These are phyloP conservation scores for Drosophila persimilis DNA, from an alignment of 1,140 invertebrate genomes.

Conservation along the genomic window DNA sequence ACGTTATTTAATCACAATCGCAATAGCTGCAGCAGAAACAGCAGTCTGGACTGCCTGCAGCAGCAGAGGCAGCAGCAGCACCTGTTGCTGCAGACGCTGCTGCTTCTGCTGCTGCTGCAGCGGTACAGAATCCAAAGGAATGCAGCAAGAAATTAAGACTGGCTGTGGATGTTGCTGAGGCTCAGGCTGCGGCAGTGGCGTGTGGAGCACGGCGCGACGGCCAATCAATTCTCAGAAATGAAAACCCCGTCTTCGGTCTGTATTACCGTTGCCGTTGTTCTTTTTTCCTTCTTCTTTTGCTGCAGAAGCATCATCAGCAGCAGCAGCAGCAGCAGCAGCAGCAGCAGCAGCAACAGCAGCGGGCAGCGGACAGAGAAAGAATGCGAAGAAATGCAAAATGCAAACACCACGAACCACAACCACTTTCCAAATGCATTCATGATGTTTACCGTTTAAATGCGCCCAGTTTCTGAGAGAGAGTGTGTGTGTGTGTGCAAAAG, in stretches of 20 bases:
- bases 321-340: constrained; percentile 39
- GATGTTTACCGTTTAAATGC: constrained; percentile 80
- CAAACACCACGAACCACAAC: constrained; percentile 73
- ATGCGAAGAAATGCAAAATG: constrained; percentile 81
- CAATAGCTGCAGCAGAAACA: constrained; percentile 47
- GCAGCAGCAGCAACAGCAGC: constrained; percentile 39
- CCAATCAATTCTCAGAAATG: constrained; percentile 80
- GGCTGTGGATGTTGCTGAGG: constrained; percentile 25
- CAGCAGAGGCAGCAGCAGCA: constrained; percentile 30
- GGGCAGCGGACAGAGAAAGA: constrained; percentile 72
- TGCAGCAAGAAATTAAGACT: constrained; percentile 46
- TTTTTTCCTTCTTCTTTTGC: constrained; percentile 41
- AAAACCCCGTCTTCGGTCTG: constrained; percentile 74
- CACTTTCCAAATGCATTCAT: constrained; percentile 80
- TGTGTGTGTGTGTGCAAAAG: constrained; percentile 15
- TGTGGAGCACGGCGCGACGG: constrained; percentile 66
- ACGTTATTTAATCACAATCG: constrained; percentile 79
- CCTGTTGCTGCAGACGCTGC: constrained; percentile 35
- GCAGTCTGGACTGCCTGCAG: constrained; percentile 31
- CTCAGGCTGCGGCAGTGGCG: constrained; percentile 23
- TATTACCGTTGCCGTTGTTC: constrained; percentile 54
- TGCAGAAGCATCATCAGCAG: constrained; percentile 59
- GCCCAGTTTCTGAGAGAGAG: constrained; percentile 57
- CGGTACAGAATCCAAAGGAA: constrained; percentile 41
- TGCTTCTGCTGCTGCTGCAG: constrained; percentile 30